Evolutionary conservation across 2,888 invertebrate species (phyloP), one percentile per base, ranked within the genome.

Genomic region (Glaucopsyche alexis): DNA sequence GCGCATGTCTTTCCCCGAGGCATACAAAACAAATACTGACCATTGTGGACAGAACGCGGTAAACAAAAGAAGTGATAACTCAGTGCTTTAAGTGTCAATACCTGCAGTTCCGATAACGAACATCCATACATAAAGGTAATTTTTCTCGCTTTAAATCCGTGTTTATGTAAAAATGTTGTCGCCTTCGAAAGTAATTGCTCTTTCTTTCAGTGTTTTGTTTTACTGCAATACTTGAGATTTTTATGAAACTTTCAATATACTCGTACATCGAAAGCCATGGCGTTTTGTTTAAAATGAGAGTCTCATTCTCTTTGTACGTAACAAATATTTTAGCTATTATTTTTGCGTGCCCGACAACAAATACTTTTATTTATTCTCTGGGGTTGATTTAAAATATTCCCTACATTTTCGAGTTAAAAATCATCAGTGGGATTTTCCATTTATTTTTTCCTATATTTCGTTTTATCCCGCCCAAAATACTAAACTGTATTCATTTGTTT

Each of bases 21-120:
- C 78, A 87, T 80, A 86, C 87, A 85, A 60, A 91, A 91, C 90
- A 90, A 89, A 84, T 84, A 84, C 80, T 77, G 72, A 74, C 71
- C 72, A 74, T 66, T 73, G 74, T 71, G 75, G 73, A 77, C 77
- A 76, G 74, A 70, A 72, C 75, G 78, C 75, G 79, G 76, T 78
- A 78, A 79, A 78, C 77, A 76, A 74, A 65, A 65, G 47, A 67
- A 73, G 79, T 79, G 79, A 76, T 78, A 77, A 77, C 72, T 55
- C 60, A 74, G 78, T 79, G 78, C 38, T 67, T 71, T 19, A 70
- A 64, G n/a, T 52, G 49, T 67, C 40, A 49, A 16, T 49, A 45
- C 29, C 3, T 4, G 29, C 47, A 42, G 52, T 45, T 52, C 64
- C 2, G 19, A 49, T 8, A 9, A 40, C 66, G 13, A n/a, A 13